Conservation (phyloP, 2,113 vertebrate genomes). For the Cheilinus undulatus region DNA sequence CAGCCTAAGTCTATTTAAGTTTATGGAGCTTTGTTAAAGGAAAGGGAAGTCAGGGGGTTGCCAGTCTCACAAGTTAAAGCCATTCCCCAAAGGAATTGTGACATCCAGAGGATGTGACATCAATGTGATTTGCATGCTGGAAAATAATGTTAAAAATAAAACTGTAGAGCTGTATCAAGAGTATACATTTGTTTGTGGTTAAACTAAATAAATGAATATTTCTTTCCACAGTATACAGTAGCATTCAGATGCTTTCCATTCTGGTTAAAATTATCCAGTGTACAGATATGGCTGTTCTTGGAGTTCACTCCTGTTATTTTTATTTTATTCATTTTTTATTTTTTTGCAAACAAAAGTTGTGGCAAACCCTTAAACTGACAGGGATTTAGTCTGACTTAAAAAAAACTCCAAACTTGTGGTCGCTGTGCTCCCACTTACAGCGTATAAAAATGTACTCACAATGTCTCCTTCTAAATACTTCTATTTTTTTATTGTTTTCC, state of each 20-base stretch:
- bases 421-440: constrained; percentile 4
- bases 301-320: constrained; percentile 11
- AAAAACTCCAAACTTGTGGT: constrained; percentile 8
- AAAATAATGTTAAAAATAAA: constrained; percentile 38
- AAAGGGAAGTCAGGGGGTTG: constrained; percentile 2
- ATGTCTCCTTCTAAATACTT: too few species aligned
- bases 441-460: too few species aligned
- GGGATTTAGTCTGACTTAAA: constrained; percentile 6
- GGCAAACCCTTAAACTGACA: constrained; percentile 10
- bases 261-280: constrained; percentile 35
- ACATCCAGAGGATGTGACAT: constrained; percentile 6
- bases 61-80: background rate
- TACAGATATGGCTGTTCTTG: constrained; percentile 49
- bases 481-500: too few species aligned
- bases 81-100: constrained; percentile 2
- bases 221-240: constrained; percentile 11
- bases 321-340: background rate
- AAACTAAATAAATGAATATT: constrained; percentile 12
- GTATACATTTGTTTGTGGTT: background rate
- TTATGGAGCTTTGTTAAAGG: too few species aligned
- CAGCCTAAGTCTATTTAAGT: too few species aligned
- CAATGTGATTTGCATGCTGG: constrained; percentile 49
- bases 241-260: constrained; percentile 27
- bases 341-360: constrained; percentile 20
- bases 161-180: background rate